Conservation (phyloP, 2,888 invertebrate genomes). For the Erebia aethiops region DNA sequence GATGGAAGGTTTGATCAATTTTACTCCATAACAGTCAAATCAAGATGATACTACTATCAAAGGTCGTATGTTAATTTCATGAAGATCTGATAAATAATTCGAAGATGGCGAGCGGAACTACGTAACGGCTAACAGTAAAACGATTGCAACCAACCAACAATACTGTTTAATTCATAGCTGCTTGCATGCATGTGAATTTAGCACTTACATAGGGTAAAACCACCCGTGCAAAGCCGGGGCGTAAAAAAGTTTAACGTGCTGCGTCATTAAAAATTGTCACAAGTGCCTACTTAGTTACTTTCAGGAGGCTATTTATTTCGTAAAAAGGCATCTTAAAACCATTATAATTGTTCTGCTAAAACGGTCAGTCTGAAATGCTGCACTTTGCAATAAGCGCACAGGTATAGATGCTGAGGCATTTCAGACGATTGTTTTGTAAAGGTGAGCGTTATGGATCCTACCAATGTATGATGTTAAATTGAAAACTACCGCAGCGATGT, state of each 20-base stretch:
- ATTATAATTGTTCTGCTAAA: constrained; percentile 23
- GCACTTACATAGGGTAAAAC: no score
- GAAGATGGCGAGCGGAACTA: no score
- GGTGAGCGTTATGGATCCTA: constrained; percentile 25
- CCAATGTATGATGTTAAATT: constrained; percentile 33
- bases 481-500: constrained; percentile 48
- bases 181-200: no score
- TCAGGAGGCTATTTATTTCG: neutral
- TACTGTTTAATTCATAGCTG: no score
- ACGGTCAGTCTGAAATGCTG: constrained; percentile 17
- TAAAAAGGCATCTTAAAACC: constrained; percentile 6
- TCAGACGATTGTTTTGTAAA: constrained; percentile 16
- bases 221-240: no score
- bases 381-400: constrained; percentile 10
- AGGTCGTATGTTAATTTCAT: no score
- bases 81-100: no score
- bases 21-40: no score
- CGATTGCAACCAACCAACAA: no score
- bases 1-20: no score
- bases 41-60: no score
- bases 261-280: neutral
- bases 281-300: neutral
- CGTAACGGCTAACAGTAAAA: no score
- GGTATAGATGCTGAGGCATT: constrained; percentile 18
- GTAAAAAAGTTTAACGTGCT: neutral